Conservation (phyloP, 2,888 invertebrate species). For the Minunthozetes semirufus region DNA sequence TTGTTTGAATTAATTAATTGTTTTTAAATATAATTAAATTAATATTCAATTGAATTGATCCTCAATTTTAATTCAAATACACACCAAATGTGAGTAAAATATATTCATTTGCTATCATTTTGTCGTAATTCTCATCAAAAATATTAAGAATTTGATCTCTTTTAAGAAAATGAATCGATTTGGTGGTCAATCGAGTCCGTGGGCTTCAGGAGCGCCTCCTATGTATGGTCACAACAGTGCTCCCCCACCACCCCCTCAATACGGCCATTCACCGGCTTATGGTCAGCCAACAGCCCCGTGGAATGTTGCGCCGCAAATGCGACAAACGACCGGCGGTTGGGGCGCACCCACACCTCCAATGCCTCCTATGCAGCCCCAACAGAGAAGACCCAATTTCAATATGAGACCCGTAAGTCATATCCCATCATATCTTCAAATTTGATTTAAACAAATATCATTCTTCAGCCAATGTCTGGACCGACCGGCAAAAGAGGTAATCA, state of each 20-base stretch:
- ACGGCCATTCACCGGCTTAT: constrained; percentile 10
- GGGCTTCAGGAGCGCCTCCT: constrained; percentile 32
- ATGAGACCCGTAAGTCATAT: not conserved
- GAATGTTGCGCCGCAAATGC: constrained; percentile 15
- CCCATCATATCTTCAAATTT: too few species aligned
- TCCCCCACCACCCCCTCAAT: constrained; percentile 30
- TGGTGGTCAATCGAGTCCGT: constrained; percentile 24
- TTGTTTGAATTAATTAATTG: not conserved
- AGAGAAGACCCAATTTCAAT: not conserved
- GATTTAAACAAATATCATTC: not conserved
- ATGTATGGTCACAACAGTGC: constrained; percentile 23
- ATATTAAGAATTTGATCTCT: too few species aligned
- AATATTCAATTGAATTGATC: too few species aligned
- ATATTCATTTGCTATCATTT: too few species aligned
- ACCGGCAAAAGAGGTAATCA: constrained; percentile 18
- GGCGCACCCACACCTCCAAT: not conserved
- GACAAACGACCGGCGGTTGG: not conserved
- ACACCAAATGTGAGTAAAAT: too few species aligned
- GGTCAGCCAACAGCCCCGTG: constrained; percentile 17
- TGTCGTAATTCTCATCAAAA: too few species aligned
- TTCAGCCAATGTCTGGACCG: constrained; percentile 21
- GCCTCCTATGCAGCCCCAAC: not conserved
- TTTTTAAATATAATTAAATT: too few species aligned
- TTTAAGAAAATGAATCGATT: constrained; percentile 8
- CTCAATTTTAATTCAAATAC: too few species aligned